Evolutionary conservation across 2,888 invertebrate species (phyloP), one percentile per base, ranked within the genome.

Genomic region (Lacanobia wlatinum): DNA sequence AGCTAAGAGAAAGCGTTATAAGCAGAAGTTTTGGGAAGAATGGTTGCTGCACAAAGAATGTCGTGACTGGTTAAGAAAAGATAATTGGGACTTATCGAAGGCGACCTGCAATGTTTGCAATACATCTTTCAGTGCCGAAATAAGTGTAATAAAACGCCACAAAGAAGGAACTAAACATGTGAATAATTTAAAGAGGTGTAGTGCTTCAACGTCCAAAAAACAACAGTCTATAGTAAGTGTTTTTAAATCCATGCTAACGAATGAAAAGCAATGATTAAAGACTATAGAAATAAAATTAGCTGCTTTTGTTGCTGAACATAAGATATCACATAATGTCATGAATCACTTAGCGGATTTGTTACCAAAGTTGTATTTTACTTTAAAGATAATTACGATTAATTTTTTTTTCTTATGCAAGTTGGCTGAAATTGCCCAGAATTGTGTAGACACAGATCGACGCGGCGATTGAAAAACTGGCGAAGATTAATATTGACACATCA

Each of bases 261-360:
- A 34, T 48, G 66, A 72, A 46, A 67, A 72, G 66, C 60, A 72
- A 62, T 52, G 53, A 53, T 40, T 60, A 60, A 72, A 72, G 48
- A 61, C n/a, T 23, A 34, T 55, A 23, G 69, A 69, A 62, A 53
- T 69, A 62, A 69, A 69, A 46, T 68, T 80, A 70, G 71, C 77
- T 34, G 77, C 75, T 23, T 80, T 80, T 62, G 55, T 80, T 43
- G 75, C 77, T 28, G 74, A 80, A 34, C 80, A 77, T 75, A 80
- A 80, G 53, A 72, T 75, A 50, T 64, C 75, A 8, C 72, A 75
- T 64, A 63, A 52, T 53, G 67, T 70, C 10, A 75, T 74, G 76
- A 64, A 81, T 46, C 75, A 82, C 64, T 68, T 75, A 12, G n/a
- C 60, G 12, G 76, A 78, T 72, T 77, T 75, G 18, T 63, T 70